Percentiles rank a stretch among this genome's conserved stretches.
Evolutionary conservation across 2,797 vertebrate genomes (phyloP).

Genomic region (Xerus rutilus): DNA sequence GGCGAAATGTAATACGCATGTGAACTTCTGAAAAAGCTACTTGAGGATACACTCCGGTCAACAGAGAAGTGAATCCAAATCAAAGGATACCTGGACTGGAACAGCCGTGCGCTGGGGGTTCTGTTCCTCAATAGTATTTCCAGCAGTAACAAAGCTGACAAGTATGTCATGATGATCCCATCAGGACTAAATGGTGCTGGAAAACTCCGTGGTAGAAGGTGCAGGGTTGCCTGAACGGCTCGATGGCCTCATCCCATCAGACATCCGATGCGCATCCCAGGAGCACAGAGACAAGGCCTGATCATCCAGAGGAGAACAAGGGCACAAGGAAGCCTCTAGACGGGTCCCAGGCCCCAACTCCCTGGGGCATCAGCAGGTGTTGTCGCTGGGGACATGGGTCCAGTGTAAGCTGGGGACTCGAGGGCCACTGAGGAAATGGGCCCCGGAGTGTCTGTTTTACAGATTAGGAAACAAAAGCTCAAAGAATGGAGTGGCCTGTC

Average conservation of each 20-base stretch:
- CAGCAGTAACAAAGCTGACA: neutral
- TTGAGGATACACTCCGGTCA: neutral
- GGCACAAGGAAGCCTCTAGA: neutral
- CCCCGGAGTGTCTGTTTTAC: neutral
- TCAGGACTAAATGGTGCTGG: neutral
- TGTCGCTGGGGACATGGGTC: neutral
- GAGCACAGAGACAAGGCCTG: neutral
- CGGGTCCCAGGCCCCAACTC: neutral
- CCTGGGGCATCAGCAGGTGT: neutral
- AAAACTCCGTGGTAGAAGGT: neutral
- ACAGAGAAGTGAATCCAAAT: neutral
- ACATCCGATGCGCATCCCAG: neutral
- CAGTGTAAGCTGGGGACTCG: neutral
- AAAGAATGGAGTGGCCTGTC: neutral
- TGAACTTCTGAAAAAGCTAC: neutral
- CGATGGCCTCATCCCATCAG: neutral
- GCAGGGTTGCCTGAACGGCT: neutral
- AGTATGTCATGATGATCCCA: neutral
- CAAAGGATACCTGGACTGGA: neutral
- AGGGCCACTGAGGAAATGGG: neutral
- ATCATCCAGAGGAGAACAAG: neutral
- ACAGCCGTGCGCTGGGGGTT: neutral
- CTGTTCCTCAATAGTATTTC: neutral
- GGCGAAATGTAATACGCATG: neutral
- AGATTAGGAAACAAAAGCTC: neutral